phyloP scores from a whole-genome alignment of 2,888 invertebrate genomes.

The Dryobota labecula region DNA sequence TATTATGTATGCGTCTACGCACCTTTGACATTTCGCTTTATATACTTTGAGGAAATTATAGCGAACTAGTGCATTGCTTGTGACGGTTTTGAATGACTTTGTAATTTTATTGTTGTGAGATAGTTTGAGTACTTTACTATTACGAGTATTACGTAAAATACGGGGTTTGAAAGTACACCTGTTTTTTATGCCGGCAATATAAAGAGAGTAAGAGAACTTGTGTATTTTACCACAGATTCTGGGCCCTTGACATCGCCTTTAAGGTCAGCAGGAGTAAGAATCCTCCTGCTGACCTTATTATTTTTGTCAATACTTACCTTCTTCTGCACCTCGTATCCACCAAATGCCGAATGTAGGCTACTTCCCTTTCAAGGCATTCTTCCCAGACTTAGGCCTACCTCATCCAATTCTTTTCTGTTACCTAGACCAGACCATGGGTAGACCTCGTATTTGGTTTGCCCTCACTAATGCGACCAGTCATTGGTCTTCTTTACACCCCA shows the following conservation, averaged over 20 bases:
- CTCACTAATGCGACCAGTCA: background rate
- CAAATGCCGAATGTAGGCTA: background rate
- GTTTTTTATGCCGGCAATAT: background rate
- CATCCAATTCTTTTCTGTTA: background rate
- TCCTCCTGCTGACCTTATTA: background rate
- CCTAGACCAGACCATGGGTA: no score
- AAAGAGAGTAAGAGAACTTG: background rate
- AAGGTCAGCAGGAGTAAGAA: no score
- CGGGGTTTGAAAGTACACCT: background rate
- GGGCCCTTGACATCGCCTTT: background rate
- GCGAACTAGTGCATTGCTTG: conserved; percentile 23
- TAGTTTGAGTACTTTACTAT: background rate
- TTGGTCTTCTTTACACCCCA: background rate
- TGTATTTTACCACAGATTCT: background rate
- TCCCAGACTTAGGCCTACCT: background rate
- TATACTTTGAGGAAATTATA: conserved; percentile 64
- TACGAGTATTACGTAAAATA: background rate
- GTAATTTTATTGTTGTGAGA: background rate
- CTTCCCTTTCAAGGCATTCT: background rate
- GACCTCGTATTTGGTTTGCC: background rate
- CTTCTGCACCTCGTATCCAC: background rate
- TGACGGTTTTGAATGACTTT: conserved; percentile 33
- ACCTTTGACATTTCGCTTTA: conserved; percentile 73
- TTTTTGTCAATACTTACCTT: background rate
- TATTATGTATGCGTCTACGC: conserved; percentile 75